Evolutionary conservation across 2,888 invertebrate genomes (phyloP), one percentile per base, ranked within the genome.

Genomic region (Glomeris marginata): DNA sequence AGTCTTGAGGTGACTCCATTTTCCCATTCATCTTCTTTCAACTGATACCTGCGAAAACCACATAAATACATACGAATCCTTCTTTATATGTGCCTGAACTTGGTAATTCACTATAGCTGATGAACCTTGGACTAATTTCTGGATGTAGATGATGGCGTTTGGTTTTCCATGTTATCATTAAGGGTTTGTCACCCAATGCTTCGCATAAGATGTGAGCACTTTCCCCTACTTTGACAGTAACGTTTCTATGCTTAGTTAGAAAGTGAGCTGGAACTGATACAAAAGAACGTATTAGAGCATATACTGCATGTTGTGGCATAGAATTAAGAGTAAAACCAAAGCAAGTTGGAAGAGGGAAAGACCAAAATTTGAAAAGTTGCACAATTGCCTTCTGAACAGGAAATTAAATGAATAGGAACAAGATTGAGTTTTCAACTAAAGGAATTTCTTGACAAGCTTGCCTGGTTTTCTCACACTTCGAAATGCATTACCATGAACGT

Each of bases 11-110:
- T 55, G 37, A 61, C 57, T 8, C 57, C 55, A 35, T 56, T 56
- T 20, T 58, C 57, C 2, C 78, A 79, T 22, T 75, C 75, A 61
- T 80, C 78, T 63, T 78, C 78, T 60, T 79, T 78, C 22, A 52
- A 49, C 35, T 52, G 53, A 40, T 52, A 54, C 35, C 54, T 54
- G 15, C 8, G 4, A 28, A 5, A 28, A 28, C 28, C 28, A 3
- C 28, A n/a, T n/a, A n/a, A n/a, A n/a, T n/a, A n/a, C n/a, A n/a
- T n/a, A n/a, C n/a, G n/a, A n/a, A n/a, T n/a, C n/a, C n/a, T n/a
- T n/a, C n/a, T n/a, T n/a, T n/a, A n/a, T n/a, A n/a, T n/a, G n/a
- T n/a, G n/a, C n/a, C n/a, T n/a, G n/a, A n/a, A n/a, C n/a, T n/a
- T n/a, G n/a, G n/a, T n/a, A n/a, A n/a, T n/a, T n/a, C n/a, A n/a